phyloP scores from a whole-genome alignment of 2,113 vertebrate species.

The Passer montanus region DNA sequence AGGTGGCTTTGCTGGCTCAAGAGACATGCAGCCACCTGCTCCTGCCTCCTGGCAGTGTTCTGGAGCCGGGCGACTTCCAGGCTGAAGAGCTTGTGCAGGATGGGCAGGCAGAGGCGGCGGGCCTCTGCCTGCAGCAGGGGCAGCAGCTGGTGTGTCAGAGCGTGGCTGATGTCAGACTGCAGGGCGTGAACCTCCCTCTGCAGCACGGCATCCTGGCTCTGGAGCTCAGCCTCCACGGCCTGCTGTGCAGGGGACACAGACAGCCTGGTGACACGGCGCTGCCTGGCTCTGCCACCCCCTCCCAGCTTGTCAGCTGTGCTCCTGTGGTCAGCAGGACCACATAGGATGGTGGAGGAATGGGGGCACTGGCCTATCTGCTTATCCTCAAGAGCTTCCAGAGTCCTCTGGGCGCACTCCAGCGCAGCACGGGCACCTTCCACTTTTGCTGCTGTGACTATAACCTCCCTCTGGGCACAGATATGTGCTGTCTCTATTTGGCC shows the following conservation, averaged over 20 bases:
- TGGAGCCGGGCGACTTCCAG: background rate
- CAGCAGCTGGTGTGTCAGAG: background rate
- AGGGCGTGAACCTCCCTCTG: background rate
- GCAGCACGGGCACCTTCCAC: background rate
- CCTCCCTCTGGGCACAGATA: background rate
- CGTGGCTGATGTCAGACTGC: fast-evolving
- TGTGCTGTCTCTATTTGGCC: background rate
- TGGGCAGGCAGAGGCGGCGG: background rate
- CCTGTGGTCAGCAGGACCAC: background rate
- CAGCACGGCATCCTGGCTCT: background rate
- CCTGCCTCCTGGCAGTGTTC: background rate
- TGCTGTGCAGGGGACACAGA: background rate
- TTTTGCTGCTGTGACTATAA: background rate
- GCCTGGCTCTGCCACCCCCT: background rate
- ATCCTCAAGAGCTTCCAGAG: background rate
- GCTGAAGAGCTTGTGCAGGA: background rate
- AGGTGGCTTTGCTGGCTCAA: background rate
- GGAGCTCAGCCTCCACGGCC: fast-evolving
- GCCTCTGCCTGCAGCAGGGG: background rate
- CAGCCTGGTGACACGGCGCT: background rate
- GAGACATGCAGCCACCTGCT: background rate
- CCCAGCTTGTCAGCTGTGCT: background rate
- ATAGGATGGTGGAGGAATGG: background rate
- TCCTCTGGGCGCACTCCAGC: background rate
- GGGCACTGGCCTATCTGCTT: slow-evolving; percentile 26